Conservation (phyloP, 2,888 invertebrate genomes). For the Nebria brevicollis region DNA sequence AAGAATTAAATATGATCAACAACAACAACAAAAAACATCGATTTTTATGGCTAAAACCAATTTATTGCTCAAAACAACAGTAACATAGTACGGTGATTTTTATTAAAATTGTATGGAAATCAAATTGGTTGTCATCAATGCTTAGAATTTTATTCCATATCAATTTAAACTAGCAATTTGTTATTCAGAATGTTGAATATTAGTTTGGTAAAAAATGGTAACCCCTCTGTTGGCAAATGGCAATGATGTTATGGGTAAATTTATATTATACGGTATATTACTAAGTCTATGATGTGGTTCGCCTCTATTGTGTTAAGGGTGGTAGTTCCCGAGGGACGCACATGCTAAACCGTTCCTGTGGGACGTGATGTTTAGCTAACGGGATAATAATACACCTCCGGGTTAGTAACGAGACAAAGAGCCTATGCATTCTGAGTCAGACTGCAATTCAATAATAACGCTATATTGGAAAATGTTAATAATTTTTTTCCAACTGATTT, state of each 20-base stretch:
- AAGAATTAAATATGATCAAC: too few species aligned
- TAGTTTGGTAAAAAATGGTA: not conserved
- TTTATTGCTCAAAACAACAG: too few species aligned
- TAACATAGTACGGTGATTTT: too few species aligned
- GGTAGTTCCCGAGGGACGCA: constrained; percentile 28
- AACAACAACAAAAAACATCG: too few species aligned
- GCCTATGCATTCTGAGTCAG: not conserved
- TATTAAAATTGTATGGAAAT: too few species aligned
- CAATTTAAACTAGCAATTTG: not conserved
- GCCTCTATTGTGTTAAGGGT: constrained; percentile 37
- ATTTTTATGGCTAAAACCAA: too few species aligned
- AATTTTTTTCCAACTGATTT: not conserved
- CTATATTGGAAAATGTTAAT: not conserved
- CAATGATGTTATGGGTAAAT: constrained; percentile 5
- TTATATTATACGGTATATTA: constrained; percentile 44
- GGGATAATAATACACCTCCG: constrained; percentile 46
- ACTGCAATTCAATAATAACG: not conserved
- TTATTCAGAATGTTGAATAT: constrained; percentile 8
- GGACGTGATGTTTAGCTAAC: constrained; percentile 46
- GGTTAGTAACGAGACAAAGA: constrained; percentile 5
- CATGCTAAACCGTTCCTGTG: constrained; percentile 46
- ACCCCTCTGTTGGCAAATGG: not conserved
- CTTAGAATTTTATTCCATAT: not conserved
- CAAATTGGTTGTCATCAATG: too few species aligned
- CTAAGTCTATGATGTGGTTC: constrained; percentile 5